Percentiles rank a stretch among this genome's conserved stretches.
phyloP scores from a whole-genome alignment of 2,888 invertebrate genomes.

The Drosophila neotestacea region DNA sequence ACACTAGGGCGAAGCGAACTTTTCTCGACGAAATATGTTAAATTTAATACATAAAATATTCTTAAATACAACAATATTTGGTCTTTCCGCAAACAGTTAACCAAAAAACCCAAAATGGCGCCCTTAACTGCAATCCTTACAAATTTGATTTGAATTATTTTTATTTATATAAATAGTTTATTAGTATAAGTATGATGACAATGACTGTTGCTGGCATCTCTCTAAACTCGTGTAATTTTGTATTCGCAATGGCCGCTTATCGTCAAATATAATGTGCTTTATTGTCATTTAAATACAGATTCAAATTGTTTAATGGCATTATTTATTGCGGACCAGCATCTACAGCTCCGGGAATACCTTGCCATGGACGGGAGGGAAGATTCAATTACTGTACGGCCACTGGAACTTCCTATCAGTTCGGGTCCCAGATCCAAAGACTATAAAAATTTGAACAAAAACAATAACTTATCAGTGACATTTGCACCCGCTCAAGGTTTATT shows the following conservation, averaged over 20 bases:
- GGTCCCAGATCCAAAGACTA: constrained; percentile 9
- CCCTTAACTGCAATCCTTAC: too few relatives aligned
- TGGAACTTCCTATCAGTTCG: constrained; percentile 31
- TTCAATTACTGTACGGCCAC: constrained; percentile 19
- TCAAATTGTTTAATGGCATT: constrained; percentile 75
- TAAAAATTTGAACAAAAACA: constrained; percentile 29
- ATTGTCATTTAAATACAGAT: constrained; percentile 76
- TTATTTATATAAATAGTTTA: constrained; percentile 13
- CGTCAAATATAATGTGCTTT: constrained; percentile 66
- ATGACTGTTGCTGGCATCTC: constrained; percentile 32
- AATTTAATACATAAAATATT: too few relatives aligned
- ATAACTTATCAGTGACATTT: constrained; percentile 65
- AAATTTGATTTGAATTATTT: background rate
- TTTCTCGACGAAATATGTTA: too few relatives aligned
- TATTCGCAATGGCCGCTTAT: constrained; percentile 62
- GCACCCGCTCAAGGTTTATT: constrained; percentile 53
- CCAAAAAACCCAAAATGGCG: too few relatives aligned
- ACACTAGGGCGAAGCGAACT: too few relatives aligned
- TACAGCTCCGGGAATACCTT: constrained; percentile 33
- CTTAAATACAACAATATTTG: too few relatives aligned
- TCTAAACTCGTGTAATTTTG: constrained; percentile 20
- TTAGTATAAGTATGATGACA: constrained; percentile 13
- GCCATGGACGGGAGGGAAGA: constrained; percentile 12
- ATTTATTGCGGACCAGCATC: constrained; percentile 51
- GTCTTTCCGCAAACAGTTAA: too few relatives aligned